Base-by-base conservation (phyloP, 37 sponge, comb jelly and placozoan species). In the Spongia lamella region DNA sequence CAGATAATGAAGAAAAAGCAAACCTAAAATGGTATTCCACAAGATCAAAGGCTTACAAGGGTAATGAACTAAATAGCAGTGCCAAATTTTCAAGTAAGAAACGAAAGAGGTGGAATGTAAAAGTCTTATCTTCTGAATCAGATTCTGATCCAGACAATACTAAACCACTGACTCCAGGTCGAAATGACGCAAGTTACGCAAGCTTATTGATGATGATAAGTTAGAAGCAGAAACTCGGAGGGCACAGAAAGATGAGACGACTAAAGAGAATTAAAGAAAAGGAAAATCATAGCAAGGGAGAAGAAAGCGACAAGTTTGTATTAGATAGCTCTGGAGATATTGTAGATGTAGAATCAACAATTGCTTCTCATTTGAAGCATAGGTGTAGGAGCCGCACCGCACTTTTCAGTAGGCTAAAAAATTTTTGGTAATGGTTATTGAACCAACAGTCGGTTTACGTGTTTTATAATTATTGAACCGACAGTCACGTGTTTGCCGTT, bases 201-300 rank as follows among this genome's bases (percentile, higher is more conserved):
- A 92, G 60, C 31, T 98, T 34, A 78, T 94, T 63, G 54, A 75
- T 1, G 84, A 89, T 54, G 59, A 78, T 15, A 89, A 94, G 43
- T 70, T 98, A 14, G 67, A 80, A n/a, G 37, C 35, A 9, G 72
- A 73, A 53, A 98, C 99, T 5, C 80, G 76, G 38, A 61, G 59
- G 40, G 99, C 99, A 17, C 86, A 92, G 69, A 76, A 87, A 67
- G 82, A 59, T 34, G 99, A 98, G 85, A 62, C 73, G 96, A 43
- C 60, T 74, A 29, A 53, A 84, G 71, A 61, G 90, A 63, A 39
- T 98, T 30, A 92, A 92, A 67, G 56, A 92, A 50, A 81, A 66
- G 66, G n/a, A 35, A 13, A 75, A 57, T 2, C n/a, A 40, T 4
- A 20, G 16, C 2, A 2, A 13, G 1, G 60, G 39, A 5, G 22